Percentiles rank a stretch among this genome's conserved stretches.
Evolutionary conservation across 2,888 invertebrate genomes (phyloP).

Genomic region (Orthosia gracilis): DNA sequence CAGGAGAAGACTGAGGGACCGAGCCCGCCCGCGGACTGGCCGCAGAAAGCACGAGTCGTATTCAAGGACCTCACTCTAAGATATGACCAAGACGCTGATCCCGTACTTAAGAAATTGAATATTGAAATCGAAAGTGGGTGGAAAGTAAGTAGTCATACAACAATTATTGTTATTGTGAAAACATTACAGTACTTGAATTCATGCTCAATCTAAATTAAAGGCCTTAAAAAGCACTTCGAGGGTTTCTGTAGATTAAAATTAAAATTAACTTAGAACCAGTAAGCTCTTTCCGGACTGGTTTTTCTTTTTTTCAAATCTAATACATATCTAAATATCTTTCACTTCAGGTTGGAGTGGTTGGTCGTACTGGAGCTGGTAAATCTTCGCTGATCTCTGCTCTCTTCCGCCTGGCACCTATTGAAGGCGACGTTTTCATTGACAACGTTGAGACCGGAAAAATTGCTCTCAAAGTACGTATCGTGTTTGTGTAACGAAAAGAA

Average conservation of each 20-base stretch:
- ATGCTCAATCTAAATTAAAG: too few species aligned
- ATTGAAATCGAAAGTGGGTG: constrained; percentile 70
- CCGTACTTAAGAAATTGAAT: constrained; percentile 87
- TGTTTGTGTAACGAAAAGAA: not conserved
- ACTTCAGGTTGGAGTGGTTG: constrained; percentile 95
- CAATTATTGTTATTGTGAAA: not conserved
- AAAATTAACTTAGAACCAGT: too few species aligned
- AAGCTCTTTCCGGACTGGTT: too few species aligned
- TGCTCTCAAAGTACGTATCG: constrained; percentile 90
- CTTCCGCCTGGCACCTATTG: constrained; percentile 95
- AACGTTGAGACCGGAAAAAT: constrained; percentile 93
- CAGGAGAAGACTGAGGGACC: constrained; percentile 93
- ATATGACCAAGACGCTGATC: constrained; percentile 92
- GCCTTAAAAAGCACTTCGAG: too few species aligned
- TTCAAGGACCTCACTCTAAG: constrained; percentile 92
- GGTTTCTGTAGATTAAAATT: too few species aligned
- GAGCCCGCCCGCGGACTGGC: constrained; percentile 92
- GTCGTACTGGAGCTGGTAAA: constrained; percentile 97
- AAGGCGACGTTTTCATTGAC: constrained; percentile 95
- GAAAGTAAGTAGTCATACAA: constrained; percentile 65
- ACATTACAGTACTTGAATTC: not conserved
- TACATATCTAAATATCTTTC: not conserved
- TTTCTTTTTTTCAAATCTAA: not conserved
- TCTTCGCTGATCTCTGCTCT: constrained; percentile 96
- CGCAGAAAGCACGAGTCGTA: constrained; percentile 91